Base-by-base conservation (phyloP, 2,113 vertebrate species). In the Anarrhichthys ocellatus region DNA sequence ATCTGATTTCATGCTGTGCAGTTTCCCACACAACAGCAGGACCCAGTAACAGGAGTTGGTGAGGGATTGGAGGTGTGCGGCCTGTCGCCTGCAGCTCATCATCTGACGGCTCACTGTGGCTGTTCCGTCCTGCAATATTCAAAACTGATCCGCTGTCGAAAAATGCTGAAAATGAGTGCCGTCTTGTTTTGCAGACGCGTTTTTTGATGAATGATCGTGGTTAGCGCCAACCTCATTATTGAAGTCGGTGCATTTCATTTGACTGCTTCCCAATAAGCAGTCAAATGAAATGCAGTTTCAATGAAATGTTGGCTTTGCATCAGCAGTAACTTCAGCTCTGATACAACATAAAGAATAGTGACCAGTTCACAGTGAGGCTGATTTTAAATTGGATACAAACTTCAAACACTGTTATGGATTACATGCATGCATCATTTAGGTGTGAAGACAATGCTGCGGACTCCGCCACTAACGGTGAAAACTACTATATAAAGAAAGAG, bases 1-100 rank as follows among this genome's bases (percentile, higher is more conserved):
- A 68, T 61, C 54, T 52, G 63, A 52, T 62, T 74, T 52, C 71
- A 40, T 18, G 42, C 71, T 74, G 71, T 18, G 54, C 54, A 6
- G 64, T 40, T 81, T 61, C 63, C 65, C 62, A 74, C 44, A 32
- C 14, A 29, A n/a, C 71, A 68, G 80, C 71, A 68, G 42, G 71
- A 40, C 40, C 8, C 52, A 20, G 52, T 14, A 22, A 64, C 38
- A 32, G 48, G 50, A 27, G 48, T 9, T 34, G 61, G 29, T 27
- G 65, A 71, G 36, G 54, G 34, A 24, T 7, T 50, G 64, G 32
- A 61, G 72, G 64, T 75, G 63, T 62, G 42, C 18, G 13, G 42
- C 54, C 42, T 62, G 44, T 70, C 46, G 65, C 65, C 73, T 44
- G 73, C 24, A 56, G 80, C 62, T 67, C 27, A 6, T 64, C 20